Evolutionary conservation across 2,113 vertebrate species (phyloP).

Genomic region (Calyptomena viridis): DNA sequence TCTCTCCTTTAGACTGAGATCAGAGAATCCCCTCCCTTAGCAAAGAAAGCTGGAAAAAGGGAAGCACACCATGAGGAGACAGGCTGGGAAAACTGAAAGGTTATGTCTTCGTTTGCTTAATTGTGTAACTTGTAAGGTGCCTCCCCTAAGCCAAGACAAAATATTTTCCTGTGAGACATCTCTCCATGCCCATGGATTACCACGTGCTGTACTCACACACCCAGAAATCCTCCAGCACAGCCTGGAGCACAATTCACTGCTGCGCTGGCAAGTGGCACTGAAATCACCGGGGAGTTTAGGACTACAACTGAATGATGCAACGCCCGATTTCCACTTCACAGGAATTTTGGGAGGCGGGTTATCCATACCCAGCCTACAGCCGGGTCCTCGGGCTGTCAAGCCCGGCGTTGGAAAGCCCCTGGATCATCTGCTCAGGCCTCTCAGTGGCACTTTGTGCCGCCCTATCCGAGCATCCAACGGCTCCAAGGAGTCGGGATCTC

Average conservation of each 20-base stretch:
- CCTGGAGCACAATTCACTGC: neutral
- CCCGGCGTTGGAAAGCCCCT: neutral
- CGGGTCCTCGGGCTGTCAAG: neutral
- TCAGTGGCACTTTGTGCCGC: neutral
- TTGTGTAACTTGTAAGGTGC: neutral
- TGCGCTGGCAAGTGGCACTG: neutral
- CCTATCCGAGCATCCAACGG: neutral
- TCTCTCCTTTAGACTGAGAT: conserved; percentile 51
- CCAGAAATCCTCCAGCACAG: neutral
- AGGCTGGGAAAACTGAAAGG: conserved; percentile 29
- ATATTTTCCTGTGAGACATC: neutral
- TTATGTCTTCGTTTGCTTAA: neutral
- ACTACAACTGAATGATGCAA: neutral
- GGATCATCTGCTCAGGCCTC: neutral
- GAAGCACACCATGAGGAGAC: conserved; percentile 64
- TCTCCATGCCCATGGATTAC: neutral
- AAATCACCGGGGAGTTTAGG: neutral
- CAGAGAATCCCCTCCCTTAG: conserved; percentile 62
- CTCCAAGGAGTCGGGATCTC: neutral
- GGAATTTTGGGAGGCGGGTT: neutral
- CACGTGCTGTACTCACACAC: neutral
- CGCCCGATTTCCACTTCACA: neutral
- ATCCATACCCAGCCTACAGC: neutral
- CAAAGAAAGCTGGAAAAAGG: conserved; percentile 67
- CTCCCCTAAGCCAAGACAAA: neutral